Evolutionary conservation across 2,797 vertebrate species (phyloP), one percentile per base, ranked within the genome.

Genomic region (Aeoliscus strigatus): DNA sequence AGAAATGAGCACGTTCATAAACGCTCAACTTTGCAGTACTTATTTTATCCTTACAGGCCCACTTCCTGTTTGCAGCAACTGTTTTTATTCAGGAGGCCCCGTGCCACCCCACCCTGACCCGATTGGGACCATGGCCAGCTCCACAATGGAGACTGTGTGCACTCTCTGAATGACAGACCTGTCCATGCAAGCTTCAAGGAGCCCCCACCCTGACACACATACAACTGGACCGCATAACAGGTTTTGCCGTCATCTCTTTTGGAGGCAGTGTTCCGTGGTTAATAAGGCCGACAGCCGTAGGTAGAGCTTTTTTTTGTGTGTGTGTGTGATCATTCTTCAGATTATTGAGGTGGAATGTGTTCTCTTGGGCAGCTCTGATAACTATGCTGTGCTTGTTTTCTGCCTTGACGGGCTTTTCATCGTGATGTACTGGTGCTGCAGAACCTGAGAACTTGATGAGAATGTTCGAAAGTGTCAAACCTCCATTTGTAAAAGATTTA

Each of bases 91-190:
- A 37, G 51, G 75, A 56, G 76, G 73, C 71, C 70, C 50, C 37
- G 13, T 37, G 62, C 59, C 48, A 59, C 78, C 57, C 71, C 65
- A 57, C 79, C 81, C 77, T 59, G 65, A 65, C 66, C 69, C 3
- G 25, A 60, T 50, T 57, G 51, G 70, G 64, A 76, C 65, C 73
- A 78, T 73, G 74, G 61, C 44, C 65, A 14, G 65, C 56, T 59
- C 48, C 64, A 84, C 77, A 86, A 79, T 78, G 78, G 39, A 42
- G 77, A 75, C 79, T 79, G 68, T 86, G 82, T 85, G 62, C 27
- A 8, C 57, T 49, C 51, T 39, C 48, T 85, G 70, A 86, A 83
- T 75, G 73, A 83, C 77, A 80, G 68, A 79, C 70, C 80, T 85
- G 83, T 84, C 79, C 67, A 58, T 73, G 77, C 79, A 73, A 53